Evolutionary conservation across 2,113 vertebrate genomes (phyloP), one percentile per base, ranked within the genome.

Genomic region (Sturnira hondurensis): DNA sequence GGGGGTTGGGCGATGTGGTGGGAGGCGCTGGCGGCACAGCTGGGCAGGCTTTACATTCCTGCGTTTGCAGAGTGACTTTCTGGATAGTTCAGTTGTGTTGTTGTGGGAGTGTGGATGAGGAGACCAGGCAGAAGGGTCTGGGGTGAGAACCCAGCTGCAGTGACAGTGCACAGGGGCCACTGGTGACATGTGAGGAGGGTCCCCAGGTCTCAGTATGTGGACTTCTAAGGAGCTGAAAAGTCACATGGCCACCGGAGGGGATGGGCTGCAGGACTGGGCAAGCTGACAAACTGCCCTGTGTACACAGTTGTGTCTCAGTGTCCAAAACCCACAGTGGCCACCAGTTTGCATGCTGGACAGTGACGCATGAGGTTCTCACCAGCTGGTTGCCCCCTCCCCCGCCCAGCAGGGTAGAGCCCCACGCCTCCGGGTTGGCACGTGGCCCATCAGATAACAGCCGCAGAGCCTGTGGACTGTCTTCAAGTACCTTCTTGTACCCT

Each of bases 381-480:
- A 17, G 67, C 74, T 24, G 58, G 81, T 31, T 10, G 5, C 9
- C 82, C 33, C 20, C 19, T 5, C 3, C 3, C 65, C 28, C 22
- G 28, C 47, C 12, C 0, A 31, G 73, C n/a, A 20, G 56, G 50
- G 13, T 63, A 16, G 93, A 85, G 45, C 8, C 52, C 33, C 4
- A 3, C 41, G 7, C 31, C 2, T 1, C 78, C 33, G 0, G 11
- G 38, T 63, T 89, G 95, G 92, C 68, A 8, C 2, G 13, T 0
- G 26, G 22, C 70, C 94, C 45, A 86, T 94, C 95, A 96, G 96
- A 95, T 84, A 91, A 68, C 73, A 38, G 86, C 1, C 5, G 22
- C 43, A 5, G 7, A 0, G 1, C 78, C n/a, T 47, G n/a, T 26
- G 88, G 85, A 4, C 52, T 4, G 5, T 56, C 91, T 74, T 94